Conservation (phyloP, 2,888 invertebrate genomes). For the Camponotus fellah region DNA sequence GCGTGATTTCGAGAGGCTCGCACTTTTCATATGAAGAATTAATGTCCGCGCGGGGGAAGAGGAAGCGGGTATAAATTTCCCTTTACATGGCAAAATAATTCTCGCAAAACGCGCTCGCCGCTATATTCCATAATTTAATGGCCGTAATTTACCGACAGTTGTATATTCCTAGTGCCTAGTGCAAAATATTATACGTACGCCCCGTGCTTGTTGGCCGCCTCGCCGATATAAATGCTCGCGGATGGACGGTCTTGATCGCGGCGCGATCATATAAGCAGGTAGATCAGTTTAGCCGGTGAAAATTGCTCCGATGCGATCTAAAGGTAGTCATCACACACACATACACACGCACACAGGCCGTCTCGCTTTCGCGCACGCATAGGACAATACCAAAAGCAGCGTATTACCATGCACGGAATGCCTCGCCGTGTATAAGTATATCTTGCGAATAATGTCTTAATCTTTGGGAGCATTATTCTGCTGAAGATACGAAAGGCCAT, state of each 20-base stretch:
- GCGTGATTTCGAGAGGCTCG: constrained; percentile 27
- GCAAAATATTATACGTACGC: constrained; percentile 67
- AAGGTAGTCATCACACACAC: constrained; percentile 68
- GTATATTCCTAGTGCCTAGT: constrained; percentile 64
- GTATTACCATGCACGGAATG: constrained; percentile 22
- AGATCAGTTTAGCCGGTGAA: constrained; percentile 68
- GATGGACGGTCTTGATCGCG: constrained; percentile 63
- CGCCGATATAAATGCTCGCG: constrained; percentile 65
- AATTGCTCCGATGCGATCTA: constrained; percentile 67
- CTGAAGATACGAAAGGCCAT: constrained; percentile 8
- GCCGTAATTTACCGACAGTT: constrained; percentile 69
- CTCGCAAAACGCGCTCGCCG: constrained; percentile 60
- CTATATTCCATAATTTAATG: constrained; percentile 69
- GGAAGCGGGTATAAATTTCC: constrained; percentile 61
- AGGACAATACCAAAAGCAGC: constrained; percentile 48
- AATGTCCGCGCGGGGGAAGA: constrained; percentile 25
- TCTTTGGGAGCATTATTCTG: constrained; percentile 58
- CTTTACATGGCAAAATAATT: constrained; percentile 60
- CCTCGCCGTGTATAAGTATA: constrained; percentile 41
- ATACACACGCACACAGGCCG: constrained; percentile 17
- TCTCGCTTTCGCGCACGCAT: constrained; percentile 56
- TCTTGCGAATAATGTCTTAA: constrained; percentile 67
- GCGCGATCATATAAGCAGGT: constrained; percentile 57
- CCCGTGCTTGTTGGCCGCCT: constrained; percentile 49
- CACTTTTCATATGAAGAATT: constrained; percentile 32